These are phyloP conservation scores for Tanytarsus gracilentus DNA, from an alignment of 2,888 invertebrate genomes.

Conservation along the genomic window DNA sequence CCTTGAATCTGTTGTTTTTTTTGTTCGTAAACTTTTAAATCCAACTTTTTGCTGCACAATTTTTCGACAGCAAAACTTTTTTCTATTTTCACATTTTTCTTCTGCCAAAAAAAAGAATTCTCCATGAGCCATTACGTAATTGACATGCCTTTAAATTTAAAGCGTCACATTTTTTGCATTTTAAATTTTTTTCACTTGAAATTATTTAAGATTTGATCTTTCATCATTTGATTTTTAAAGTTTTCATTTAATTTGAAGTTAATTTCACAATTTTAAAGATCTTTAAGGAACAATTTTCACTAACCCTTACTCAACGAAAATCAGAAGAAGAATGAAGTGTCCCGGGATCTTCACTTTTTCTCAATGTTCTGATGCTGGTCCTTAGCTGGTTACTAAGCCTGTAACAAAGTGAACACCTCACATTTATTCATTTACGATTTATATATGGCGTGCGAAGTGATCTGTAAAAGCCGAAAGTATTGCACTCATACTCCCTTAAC, in stretches of 20 bases:
- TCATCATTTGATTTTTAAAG: neutral
- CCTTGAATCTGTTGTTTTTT: no score
- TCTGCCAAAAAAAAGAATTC: no score
- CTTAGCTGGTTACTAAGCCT: slow-evolving; percentile 28
- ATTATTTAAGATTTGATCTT: no score
- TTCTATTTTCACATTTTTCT: no score
- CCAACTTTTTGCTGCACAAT: no score
- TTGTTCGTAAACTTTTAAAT: no score
- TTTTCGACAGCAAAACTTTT: no score
- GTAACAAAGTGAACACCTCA: slow-evolving; percentile 28
- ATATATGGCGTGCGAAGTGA: slow-evolving; percentile 2
- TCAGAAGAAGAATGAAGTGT: slow-evolving; percentile 20
- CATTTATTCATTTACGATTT: slow-evolving; percentile 27
- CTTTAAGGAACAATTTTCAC: slow-evolving; percentile 1
- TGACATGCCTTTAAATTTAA: no score
- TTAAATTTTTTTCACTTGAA: no score
- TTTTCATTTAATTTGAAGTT: neutral
- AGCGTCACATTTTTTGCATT: no score
- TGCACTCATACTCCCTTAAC: neutral
- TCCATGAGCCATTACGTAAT: no score
- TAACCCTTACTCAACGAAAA: slow-evolving; percentile 22
- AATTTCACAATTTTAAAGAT: neutral
- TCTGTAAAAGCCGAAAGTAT: slow-evolving; percentile 2
- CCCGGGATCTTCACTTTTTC: slow-evolving; percentile 15
- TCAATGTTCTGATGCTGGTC: slow-evolving; percentile 19